Evolutionary conservation across 2,113 vertebrate genomes (phyloP).

Genomic region (Xenus cinereus): DNA sequence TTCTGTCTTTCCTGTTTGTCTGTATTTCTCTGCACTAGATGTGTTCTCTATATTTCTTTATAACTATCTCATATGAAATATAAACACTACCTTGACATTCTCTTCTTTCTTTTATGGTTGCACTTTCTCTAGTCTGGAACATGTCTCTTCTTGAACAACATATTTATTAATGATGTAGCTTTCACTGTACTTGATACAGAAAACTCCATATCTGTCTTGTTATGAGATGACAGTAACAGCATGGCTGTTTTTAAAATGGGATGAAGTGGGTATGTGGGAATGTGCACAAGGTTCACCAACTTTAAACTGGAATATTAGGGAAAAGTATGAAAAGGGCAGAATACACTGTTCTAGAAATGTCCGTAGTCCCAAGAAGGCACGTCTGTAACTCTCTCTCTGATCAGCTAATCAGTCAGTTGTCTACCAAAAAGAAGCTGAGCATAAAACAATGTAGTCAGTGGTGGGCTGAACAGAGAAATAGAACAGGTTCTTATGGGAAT

Average conservation of each 20-base stretch:
- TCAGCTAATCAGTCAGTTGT: not conserved
- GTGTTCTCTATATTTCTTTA: not conserved
- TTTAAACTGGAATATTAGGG: not conserved
- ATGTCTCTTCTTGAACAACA: not conserved
- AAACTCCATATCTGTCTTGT: not conserved
- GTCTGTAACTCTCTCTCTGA: not conserved
- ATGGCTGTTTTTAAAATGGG: conserved; percentile 42
- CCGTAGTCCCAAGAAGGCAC: not conserved
- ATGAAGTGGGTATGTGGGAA: not conserved
- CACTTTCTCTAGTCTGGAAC: not conserved
- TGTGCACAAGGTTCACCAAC: not conserved
- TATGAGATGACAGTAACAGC: not conserved
- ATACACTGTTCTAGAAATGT: not conserved
- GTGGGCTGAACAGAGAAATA: not conserved
- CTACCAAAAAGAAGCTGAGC: not conserved
- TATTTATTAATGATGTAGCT: not conserved
- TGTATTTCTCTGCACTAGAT: not conserved
- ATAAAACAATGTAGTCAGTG: not conserved
- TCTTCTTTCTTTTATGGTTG: not conserved
- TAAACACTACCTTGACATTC: not conserved
- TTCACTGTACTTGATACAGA: not conserved
- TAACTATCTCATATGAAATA: not conserved
- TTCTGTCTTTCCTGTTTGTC: not conserved
- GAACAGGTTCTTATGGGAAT: not conserved
- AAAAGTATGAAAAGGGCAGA: not conserved